Evolutionary conservation across 2,888 invertebrate species (phyloP), one percentile per base, ranked within the genome.

Genomic region (Drosophila pseudotalamancana): DNA sequence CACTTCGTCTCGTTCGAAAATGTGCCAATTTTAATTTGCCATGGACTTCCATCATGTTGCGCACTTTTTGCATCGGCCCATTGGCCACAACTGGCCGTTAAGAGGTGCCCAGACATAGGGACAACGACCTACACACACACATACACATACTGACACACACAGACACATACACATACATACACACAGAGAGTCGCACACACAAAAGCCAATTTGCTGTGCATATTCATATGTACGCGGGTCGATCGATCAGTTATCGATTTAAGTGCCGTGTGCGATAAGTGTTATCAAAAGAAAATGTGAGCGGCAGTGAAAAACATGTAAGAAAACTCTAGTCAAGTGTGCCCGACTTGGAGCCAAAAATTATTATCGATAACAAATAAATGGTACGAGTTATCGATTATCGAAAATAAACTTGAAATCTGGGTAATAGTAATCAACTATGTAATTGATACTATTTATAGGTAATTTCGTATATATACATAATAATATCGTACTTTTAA

Each of bases 1-100:
- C 12, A n/a, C 42, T 35, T 51, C 32, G 37, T 18, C 34, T 18
- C 42, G 39, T 54, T 67, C 56, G 42, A 75, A 79, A 77, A 70
- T 80, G 80, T 75, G 73, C 66, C 80, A 77, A 71, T 70, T 73
- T 67, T 70, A 67, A 75, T 73, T 73, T 62, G 66, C 65, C 48
- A 72, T 77, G 61, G 53, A 70, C 70, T 71, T 72, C 61, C 56
- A 57, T 60, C 68, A 62, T 64, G 55, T 62, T 56, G 62, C 56
- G 72, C 68, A 72, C 50, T 72, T 68, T 72, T 72, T 72, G 63
- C 39, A 62, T 49, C 45, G 66, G 66, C 66, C 67, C n/a, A n/a
- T 29, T 18, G 43, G 43, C 43, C 43, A 31, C 72, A 71, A 63
- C 63, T 35, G 72, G 9, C 51, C 48, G 43, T 56, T 46, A 48